These are phyloP conservation scores for Trachelus tabidus DNA, from an alignment of 2,888 invertebrate species.

Conservation along the genomic window DNA sequence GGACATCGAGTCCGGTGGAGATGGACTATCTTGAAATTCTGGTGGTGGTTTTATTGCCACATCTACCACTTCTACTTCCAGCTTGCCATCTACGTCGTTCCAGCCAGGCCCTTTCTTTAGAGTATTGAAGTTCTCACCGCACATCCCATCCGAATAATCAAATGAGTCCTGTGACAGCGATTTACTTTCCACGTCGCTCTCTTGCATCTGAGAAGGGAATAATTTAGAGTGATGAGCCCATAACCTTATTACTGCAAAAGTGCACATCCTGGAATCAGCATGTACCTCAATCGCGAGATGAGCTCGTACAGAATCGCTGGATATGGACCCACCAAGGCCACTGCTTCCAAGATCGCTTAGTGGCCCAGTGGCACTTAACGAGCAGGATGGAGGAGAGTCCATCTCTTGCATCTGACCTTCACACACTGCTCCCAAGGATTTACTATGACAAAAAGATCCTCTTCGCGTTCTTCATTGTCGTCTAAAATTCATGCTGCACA, in stretches of 20 bases:
- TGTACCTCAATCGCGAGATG: conserved; percentile 76
- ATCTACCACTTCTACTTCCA: conserved; percentile 69
- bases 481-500: conserved; percentile 49
- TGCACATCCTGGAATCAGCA: conserved; percentile 23
- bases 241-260: conserved; percentile 1
- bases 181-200: conserved; percentile 84
- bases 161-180: conserved; percentile 84
- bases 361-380: conserved; percentile 79
- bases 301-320: conserved; percentile 78
- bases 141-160: conserved; percentile 83
- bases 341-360: conserved; percentile 82
- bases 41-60: conserved; percentile 84
- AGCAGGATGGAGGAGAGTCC: conserved; percentile 83
- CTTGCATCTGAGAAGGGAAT: conserved; percentile 72
- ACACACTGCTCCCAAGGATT: conserved; percentile 22
- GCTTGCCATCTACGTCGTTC: conserved; percentile 67
- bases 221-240: conserved; percentile 12
- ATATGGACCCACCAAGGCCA: conserved; percentile 79
- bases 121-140: conserved; percentile 85
- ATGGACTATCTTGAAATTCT: conserved; percentile 81
- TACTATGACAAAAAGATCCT: conserved; percentile 43
- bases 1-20: conserved; percentile 60
- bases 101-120: conserved; percentile 81
- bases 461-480: conserved; percentile 51
- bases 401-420: conserved; percentile 62